Evolutionary conservation across 2,113 vertebrate genomes (phyloP).

Genomic region (Meles meles): DNA sequence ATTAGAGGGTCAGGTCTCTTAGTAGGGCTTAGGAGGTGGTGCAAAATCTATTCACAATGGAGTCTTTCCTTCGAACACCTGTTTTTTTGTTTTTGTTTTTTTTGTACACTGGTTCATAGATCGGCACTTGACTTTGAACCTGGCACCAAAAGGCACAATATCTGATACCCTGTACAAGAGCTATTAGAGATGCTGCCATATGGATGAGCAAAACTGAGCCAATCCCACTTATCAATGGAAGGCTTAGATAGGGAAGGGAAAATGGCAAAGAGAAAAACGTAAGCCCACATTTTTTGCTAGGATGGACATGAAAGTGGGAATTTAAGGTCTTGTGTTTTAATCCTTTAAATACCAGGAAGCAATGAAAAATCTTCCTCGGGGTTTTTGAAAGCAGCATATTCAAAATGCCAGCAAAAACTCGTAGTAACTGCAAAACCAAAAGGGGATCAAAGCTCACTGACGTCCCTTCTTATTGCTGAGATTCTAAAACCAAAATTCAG

Average conservation of each 20-base stretch:
- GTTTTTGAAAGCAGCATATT: slow-evolving; percentile 57
- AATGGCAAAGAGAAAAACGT: slow-evolving; percentile 7
- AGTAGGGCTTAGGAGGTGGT: slow-evolving; percentile 61
- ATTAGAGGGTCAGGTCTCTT: slow-evolving; percentile 69
- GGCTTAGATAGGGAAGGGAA: slow-evolving; percentile 51
- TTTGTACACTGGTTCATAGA: slow-evolving; percentile 82
- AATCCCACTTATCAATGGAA: slow-evolving; percentile 23
- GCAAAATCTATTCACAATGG: slow-evolving; percentile 48
- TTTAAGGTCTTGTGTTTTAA: slow-evolving; percentile 50
- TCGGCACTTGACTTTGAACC: slow-evolving; percentile 82
- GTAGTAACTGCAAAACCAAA: slow-evolving; percentile 65
- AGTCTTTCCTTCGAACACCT: slow-evolving; percentile 74
- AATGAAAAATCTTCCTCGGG: slow-evolving; percentile 41
- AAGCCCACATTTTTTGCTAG: slow-evolving; percentile 36
- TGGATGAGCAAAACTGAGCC: slow-evolving; percentile 66
- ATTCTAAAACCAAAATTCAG: slow-evolving; percentile 54
- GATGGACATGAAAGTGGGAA: slow-evolving; percentile 43
- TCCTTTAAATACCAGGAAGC: slow-evolving; percentile 64
- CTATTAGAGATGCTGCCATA: slow-evolving; percentile 76
- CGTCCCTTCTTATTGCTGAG: slow-evolving; percentile 74
- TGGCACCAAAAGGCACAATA: slow-evolving; percentile 87
- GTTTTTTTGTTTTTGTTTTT: slow-evolving; percentile 41
- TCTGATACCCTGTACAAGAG: slow-evolving; percentile 85
- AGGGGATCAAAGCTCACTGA: slow-evolving; percentile 56
- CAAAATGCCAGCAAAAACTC: slow-evolving; percentile 65